These are phyloP conservation scores for Cavia porcellus DNA, from an alignment of 2,113 vertebrate genomes.

Conservation along the genomic window DNA sequence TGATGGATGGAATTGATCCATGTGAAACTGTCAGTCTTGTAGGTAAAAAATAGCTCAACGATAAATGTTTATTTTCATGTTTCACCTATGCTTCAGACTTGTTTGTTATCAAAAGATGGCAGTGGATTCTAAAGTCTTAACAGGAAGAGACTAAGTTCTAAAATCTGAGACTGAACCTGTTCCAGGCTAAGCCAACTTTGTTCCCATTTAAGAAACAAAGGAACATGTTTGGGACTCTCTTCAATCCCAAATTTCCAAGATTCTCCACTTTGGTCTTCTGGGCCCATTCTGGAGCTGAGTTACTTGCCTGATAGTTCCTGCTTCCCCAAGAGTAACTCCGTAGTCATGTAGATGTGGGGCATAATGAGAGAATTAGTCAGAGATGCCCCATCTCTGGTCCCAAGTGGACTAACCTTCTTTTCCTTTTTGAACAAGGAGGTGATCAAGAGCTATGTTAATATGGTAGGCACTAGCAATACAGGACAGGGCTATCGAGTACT, in stretches of 20 bases:
- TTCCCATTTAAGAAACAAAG: not conserved
- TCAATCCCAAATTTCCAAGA: not conserved
- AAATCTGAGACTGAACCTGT: not conserved
- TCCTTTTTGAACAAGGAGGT: not conserved
- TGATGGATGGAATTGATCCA: not conserved
- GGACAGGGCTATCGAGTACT: not conserved
- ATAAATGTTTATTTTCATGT: not conserved
- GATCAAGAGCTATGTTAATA: not conserved
- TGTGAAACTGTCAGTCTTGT: not conserved
- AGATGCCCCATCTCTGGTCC: not conserved
- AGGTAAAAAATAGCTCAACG: not conserved
- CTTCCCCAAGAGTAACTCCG: not conserved
- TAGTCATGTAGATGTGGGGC: not conserved
- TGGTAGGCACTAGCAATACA: not conserved
- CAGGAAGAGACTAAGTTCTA: not conserved
- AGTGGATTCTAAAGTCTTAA: not conserved
- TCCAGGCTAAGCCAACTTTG: not conserved
- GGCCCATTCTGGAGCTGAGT: not conserved
- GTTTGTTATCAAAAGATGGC: not conserved
- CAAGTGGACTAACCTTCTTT: not conserved
- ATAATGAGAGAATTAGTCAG: not conserved
- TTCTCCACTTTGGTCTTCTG: not conserved
- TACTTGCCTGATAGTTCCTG: not conserved
- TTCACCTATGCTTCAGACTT: not conserved
- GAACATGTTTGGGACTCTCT: not conserved